These are phyloP conservation scores for Loriculus beryllinus DNA, from an alignment of 2,797 vertebrate genomes.

Conservation along the genomic window DNA sequence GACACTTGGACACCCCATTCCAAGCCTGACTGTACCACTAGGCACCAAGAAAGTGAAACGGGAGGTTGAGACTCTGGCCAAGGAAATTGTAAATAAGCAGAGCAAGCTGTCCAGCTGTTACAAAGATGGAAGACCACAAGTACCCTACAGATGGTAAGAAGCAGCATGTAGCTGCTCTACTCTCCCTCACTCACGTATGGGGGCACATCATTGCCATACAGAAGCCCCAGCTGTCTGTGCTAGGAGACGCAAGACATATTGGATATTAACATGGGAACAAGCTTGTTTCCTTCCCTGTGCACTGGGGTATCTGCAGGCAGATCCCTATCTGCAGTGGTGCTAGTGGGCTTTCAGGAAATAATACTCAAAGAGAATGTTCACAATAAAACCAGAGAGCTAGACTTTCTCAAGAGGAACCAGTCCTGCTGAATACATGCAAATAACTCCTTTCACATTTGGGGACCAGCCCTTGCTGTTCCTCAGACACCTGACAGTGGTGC, in stretches of 20 bases:
- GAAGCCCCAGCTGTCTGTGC: background rate
- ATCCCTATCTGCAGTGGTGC: background rate
- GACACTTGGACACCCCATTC: background rate
- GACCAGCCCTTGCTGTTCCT: background rate
- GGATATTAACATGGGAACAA: background rate
- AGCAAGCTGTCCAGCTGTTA: accelerated
- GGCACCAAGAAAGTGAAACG: background rate
- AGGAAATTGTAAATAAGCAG: background rate
- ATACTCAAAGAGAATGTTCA: accelerated
- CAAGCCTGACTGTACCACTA: background rate
- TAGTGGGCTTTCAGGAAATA: background rate
- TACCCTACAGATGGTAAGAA: background rate
- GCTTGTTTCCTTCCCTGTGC: background rate
- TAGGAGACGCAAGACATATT: background rate
- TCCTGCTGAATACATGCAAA: accelerated
- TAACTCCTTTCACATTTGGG: background rate
- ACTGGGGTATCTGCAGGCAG: background rate
- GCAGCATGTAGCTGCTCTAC: background rate
- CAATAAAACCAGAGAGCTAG: background rate
- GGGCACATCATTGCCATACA: background rate
- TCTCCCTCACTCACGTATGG: accelerated
- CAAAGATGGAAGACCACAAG: background rate
- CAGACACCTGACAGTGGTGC: accelerated
- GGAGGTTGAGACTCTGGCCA: background rate
- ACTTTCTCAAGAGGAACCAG: background rate